phyloP scores from a whole-genome alignment of 2,113 vertebrate genomes.

The Paralichthys olivaceus region DNA sequence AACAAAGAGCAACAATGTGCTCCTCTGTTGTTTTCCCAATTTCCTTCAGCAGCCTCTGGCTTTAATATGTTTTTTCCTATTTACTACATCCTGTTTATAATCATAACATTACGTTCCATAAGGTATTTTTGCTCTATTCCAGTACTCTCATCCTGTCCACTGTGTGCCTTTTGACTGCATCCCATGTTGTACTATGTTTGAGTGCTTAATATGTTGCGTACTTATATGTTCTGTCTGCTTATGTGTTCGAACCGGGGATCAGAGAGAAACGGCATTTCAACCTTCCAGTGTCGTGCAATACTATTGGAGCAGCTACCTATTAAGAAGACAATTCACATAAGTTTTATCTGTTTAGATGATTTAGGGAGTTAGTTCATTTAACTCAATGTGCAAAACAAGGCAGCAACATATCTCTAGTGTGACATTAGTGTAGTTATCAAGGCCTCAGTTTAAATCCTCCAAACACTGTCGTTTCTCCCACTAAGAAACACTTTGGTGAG shows the following conservation, averaged over 20 bases:
- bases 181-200: no score
- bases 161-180: no score
- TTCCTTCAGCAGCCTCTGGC: neutral
- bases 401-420: neutral
- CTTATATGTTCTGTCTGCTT: no score
- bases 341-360: neutral
- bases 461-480: neutral
- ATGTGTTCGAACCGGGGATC: no score
- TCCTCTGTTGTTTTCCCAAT: no score
- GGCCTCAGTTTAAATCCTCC: neutral
- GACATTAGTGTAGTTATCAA: neutral
- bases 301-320: neutral
- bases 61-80: neutral
- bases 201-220: no score
- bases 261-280: no score
- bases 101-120: no score
- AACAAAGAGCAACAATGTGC: no score
- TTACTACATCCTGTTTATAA: no score
- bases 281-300: neutral
- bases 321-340: neutral
- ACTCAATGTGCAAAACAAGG: neutral
- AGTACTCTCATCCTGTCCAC: no score
- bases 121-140: no score
- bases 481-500: conserved; percentile 3
- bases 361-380: neutral